Conservation (phyloP, 2,797 vertebrate species). For the Channa striata region DNA sequence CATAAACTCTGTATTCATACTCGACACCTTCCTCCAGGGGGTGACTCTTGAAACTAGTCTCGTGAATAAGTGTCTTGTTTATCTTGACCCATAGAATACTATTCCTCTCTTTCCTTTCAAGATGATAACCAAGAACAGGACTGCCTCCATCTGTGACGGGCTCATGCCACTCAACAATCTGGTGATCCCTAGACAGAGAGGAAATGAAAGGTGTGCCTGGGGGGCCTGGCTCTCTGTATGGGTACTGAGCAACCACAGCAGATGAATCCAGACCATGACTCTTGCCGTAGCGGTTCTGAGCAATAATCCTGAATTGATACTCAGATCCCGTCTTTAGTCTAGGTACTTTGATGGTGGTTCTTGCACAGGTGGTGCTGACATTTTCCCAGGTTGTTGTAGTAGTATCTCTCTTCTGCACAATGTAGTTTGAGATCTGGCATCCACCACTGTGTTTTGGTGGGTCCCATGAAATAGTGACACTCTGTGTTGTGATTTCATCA, state of each 20-base stretch:
- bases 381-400: slow-evolving; percentile 94
- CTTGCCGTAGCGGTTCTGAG: slow-evolving; percentile 97
- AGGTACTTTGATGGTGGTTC: slow-evolving; percentile 92
- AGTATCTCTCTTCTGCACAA: slow-evolving; percentile 97
- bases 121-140: slow-evolving; percentile 93
- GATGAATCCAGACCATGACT: slow-evolving; percentile 95
- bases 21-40: slow-evolving; percentile 97
- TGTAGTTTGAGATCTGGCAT: slow-evolving; percentile 96
- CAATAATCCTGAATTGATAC: slow-evolving; percentile 98
- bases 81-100: slow-evolving; percentile 98
- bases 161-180: slow-evolving; percentile 96
- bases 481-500: slow-evolving; percentile 95
- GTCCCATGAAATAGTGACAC: slow-evolving; percentile 94
- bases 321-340: slow-evolving; percentile 96
- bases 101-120: slow-evolving; percentile 98
- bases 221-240: slow-evolving; percentile 97
- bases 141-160: slow-evolving; percentile 96
- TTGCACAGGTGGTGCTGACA: slow-evolving; percentile 91
- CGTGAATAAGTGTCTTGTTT: slow-evolving; percentile 95
- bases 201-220: slow-evolving; percentile 96
- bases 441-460: slow-evolving; percentile 93
- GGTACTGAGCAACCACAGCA: slow-evolving; percentile 93
- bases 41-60: slow-evolving; percentile 91
- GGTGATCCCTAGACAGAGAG: slow-evolving; percentile 91
- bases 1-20: slow-evolving; percentile 97